Percentiles rank a stretch among this genome's conserved stretches.
These are phyloP conservation scores for Melanotus villosus DNA, from an alignment of 2,888 invertebrate species.

Conservation along the genomic window DNA sequence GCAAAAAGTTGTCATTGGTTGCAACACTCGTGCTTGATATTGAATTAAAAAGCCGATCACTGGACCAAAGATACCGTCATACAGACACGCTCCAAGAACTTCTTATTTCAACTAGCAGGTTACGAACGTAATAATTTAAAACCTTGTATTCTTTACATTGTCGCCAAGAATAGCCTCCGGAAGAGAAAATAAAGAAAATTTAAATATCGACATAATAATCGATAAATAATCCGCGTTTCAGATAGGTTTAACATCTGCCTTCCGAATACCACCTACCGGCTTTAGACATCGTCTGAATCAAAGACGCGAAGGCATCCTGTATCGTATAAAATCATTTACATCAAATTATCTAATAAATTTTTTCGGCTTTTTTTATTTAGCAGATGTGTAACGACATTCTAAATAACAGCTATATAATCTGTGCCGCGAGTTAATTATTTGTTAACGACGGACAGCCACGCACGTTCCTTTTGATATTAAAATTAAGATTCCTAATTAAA, in stretches of 20 bases:
- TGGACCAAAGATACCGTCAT: conserved; percentile 46
- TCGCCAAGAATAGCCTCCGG: conserved; percentile 16
- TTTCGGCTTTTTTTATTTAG: not conserved
- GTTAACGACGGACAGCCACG: not conserved
- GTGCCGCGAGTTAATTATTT: not conserved
- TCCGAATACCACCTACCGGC: conserved; percentile 9
- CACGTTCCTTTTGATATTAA: not conserved
- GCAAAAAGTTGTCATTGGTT: conserved; percentile 32
- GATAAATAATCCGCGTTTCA: conserved; percentile 14
- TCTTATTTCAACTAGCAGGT: conserved; percentile 17
- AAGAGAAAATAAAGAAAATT: conserved; percentile 21
- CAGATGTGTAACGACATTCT: not conserved
- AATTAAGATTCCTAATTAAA: not conserved
- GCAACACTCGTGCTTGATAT: conserved; percentile 29
- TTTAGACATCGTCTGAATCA: conserved; percentile 5
- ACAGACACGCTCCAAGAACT: conserved; percentile 39
- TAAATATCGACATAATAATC: conserved; percentile 15
- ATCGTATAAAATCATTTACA: not conserved
- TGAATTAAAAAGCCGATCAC: conserved; percentile 44
- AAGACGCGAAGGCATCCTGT: not conserved
- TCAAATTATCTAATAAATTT: conserved; percentile 23
- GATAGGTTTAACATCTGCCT: conserved; percentile 23
- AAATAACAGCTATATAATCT: not conserved
- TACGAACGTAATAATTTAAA: conserved; percentile 16
- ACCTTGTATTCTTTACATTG: conserved; percentile 4